Conservation (phyloP, 2,888 invertebrate species). For the Azorinus chamasolen region DNA sequence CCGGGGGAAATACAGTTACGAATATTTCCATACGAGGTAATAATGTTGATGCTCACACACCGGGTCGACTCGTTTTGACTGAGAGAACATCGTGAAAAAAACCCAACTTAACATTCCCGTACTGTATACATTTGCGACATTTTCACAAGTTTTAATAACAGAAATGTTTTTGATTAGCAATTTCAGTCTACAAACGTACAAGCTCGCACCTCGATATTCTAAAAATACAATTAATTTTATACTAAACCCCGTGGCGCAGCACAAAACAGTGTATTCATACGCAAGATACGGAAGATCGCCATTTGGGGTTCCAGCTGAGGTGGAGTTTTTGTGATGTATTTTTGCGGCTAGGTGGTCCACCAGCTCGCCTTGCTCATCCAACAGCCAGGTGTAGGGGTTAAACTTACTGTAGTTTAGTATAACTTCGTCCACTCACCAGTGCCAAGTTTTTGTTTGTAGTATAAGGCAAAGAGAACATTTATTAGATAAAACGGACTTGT, state of each 20-base stretch:
- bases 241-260: conserved; percentile 30
- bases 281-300: conserved; percentile 36
- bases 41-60: conserved; percentile 20
- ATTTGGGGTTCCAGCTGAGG: conserved; percentile 18
- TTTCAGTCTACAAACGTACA: conserved; percentile 53
- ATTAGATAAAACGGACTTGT: no score
- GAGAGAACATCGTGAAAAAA: conserved; percentile 21
- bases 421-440: no score
- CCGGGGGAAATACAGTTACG: conserved; percentile 41
- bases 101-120: conserved; percentile 19
- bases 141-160: conserved; percentile 22
- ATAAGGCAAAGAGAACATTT: no score
- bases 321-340: conserved; percentile 48
- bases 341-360: conserved; percentile 52
- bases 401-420: not conserved
- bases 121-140: conserved; percentile 37
- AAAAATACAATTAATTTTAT: conserved; percentile 59
- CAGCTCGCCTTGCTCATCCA: conserved; percentile 26
- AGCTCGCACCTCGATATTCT: conserved; percentile 41
- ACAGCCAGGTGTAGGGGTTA: conserved; percentile 60
- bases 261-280: conserved; percentile 50
- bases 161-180: conserved; percentile 60
- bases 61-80: conserved; percentile 9
- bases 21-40: conserved; percentile 38
- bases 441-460: no score